These are phyloP conservation scores for Hydrolagus colliei DNA, from an alignment of 2,797 vertebrate species.

Conservation along the genomic window DNA sequence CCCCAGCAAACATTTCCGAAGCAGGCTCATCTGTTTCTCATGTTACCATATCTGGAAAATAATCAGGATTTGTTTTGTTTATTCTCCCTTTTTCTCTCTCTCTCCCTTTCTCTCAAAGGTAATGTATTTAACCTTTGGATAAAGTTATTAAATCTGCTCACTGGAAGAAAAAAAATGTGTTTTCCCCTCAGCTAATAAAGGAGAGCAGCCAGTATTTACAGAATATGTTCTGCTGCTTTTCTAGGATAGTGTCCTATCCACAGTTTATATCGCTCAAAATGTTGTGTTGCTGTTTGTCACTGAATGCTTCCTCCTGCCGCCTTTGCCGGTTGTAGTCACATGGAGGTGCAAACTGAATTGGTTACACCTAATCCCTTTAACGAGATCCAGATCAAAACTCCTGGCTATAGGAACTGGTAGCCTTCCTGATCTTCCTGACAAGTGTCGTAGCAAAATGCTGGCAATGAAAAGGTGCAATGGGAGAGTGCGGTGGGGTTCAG, in stretches of 20 bases:
- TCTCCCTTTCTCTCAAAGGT: no score
- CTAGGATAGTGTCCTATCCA: conserved; percentile 3
- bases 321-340: neutral
- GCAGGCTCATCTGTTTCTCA: no score
- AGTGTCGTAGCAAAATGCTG: neutral
- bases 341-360: neutral
- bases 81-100: no score
- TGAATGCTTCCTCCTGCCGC: neutral
- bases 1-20: no score
- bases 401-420: neutral
- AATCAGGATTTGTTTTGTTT: no score
- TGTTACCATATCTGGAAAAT: no score
- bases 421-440: neutral
- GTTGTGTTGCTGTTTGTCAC: neutral
- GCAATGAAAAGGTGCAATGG: neutral
- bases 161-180: neutral
- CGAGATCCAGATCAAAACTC: neutral
- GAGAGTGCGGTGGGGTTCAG: no score
- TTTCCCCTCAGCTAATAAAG: neutral
- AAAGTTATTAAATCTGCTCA: neutral
- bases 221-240: neutral
- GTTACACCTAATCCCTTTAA: neutral
- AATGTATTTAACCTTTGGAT: no score
- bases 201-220: neutral
- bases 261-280: neutral